Evolutionary conservation across 2,113 vertebrate genomes (phyloP).

Genomic region (Sinocyclocheilus rhinocerous): DNA sequence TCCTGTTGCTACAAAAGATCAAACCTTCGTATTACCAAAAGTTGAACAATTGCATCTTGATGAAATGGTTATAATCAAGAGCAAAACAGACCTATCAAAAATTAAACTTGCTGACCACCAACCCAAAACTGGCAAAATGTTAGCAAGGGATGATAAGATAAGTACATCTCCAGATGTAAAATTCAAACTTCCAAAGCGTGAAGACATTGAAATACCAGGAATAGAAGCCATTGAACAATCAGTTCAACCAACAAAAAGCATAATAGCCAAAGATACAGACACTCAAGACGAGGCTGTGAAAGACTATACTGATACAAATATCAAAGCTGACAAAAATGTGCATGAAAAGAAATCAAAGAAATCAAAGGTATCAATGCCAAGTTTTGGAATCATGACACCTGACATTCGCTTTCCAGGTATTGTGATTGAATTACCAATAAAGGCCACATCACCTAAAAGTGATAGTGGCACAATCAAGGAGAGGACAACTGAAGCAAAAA

Average conservation of each 20-base stretch:
- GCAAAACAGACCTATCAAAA: conserved; percentile 50
- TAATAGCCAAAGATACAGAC: conserved; percentile 39
- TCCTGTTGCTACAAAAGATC: conserved; percentile 58
- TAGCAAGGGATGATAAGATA: conserved; percentile 25
- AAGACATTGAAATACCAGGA: conserved; percentile 63
- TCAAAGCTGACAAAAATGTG: conserved; percentile 42
- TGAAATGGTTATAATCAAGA: conserved; percentile 58
- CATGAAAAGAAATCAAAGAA: conserved; percentile 64
- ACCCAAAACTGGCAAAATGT: conserved; percentile 16
- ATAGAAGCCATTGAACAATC: conserved; percentile 60
- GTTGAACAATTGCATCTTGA: conserved; percentile 51
- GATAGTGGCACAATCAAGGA: conserved; percentile 24
- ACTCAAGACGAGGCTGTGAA: neutral
- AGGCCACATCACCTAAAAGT: conserved; percentile 44
- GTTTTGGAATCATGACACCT: conserved; percentile 63
- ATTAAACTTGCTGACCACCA: conserved; percentile 29
- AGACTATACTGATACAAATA: conserved; percentile 3
- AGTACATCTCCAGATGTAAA: conserved; percentile 37
- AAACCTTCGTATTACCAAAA: conserved; percentile 63
- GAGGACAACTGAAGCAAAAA: neutral
- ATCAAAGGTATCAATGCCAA: conserved; percentile 58
- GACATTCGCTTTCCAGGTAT: conserved; percentile 64
- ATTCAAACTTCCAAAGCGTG: conserved; percentile 60
- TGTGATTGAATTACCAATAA: conserved; percentile 63
- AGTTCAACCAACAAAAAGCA: conserved; percentile 6